Base-by-base conservation (phyloP, 2,113 vertebrate genomes). In the Camelus bactrianus region DNA sequence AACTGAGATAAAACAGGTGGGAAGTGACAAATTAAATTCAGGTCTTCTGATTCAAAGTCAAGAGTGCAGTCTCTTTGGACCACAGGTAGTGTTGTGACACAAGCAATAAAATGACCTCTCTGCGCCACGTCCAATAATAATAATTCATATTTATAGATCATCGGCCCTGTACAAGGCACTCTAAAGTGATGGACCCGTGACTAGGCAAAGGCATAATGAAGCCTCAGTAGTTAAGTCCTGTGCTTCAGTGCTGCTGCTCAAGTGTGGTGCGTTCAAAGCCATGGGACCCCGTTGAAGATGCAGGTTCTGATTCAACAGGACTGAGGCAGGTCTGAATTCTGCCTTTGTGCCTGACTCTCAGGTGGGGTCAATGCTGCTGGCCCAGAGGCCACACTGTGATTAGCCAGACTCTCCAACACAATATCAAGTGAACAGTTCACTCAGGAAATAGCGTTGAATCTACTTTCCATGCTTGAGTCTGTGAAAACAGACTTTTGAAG, bases 401-500 rank as follows among this genome's bases (percentile, higher is more conserved):
- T 42, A 54, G 12, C 16, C 12, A 62, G 48, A 2, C 20, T 50
- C 50, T 5, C 19, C 11, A 73, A 4, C 11, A 28, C 10, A 46
- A 35, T 5, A 8, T 10, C 0, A 0, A 20, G 11, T 10, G 35
- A 58, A 19, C 19, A 14, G 0, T 73, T 65, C 1, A n/a, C 19
- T 48, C 32, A 70, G 64, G n/a, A 75, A 35, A 50, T 4, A n/a
- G 8, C 46, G 88, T 76, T 80, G 17, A 58, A 28, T 6, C 8
- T 22, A 17, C 0, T 3, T n/a, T 48, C 24, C 20, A 17, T 17
- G 12, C 32, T 32, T 50, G 13, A 0, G 3, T 80, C 35, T 50
- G 8, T 26, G 15, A 84, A 64, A 56, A 64, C 1, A 58, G 22
- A 62, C 8, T 50, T 50, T 6, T 69, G 38, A 38, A 67, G 24